A percentile compares a stretch with the other conserved stretches of the same genome.
phyloP scores from a whole-genome alignment of 2,113 vertebrate species.

The Empidonax traillii region DNA sequence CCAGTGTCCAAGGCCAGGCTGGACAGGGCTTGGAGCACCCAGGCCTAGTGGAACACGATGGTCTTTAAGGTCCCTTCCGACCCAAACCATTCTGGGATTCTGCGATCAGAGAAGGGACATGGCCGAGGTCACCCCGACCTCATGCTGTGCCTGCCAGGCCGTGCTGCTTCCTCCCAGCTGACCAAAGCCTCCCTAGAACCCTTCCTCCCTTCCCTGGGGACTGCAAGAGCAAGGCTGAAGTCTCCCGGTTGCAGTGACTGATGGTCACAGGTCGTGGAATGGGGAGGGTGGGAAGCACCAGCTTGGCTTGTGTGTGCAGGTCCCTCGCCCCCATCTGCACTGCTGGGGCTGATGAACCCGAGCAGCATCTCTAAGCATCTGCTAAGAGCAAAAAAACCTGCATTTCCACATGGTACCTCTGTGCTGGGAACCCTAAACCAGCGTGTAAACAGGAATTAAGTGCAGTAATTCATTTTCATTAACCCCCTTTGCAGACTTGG shows the following conservation, averaged over 20 bases:
- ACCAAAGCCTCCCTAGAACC: not conserved
- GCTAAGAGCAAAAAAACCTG: not conserved
- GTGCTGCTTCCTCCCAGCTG: not conserved
- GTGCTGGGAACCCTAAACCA: not conserved
- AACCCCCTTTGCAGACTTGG: not conserved
- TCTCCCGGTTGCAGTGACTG: not conserved
- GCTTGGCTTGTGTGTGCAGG: not conserved
- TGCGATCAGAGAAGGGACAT: not conserved
- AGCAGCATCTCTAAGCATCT: not conserved
- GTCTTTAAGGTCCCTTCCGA: not conserved
- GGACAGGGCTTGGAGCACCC: not conserved
- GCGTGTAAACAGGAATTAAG: not conserved
- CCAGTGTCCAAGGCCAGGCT: fast-evolving
- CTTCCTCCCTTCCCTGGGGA: not conserved
- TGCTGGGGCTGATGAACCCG: not conserved
- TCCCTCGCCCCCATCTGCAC: not conserved
- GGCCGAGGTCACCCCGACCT: not conserved
- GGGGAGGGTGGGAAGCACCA: fast-evolving
- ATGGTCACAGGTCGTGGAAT: not conserved
- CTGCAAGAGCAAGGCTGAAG: not conserved
- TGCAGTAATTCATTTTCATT: not conserved
- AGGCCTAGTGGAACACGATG: not conserved
- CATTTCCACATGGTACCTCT: not conserved
- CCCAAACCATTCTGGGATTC: not conserved
- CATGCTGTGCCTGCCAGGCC: not conserved